Evolutionary conservation across 2,888 invertebrate species (phyloP).

Genomic region (Beris morrisii): DNA sequence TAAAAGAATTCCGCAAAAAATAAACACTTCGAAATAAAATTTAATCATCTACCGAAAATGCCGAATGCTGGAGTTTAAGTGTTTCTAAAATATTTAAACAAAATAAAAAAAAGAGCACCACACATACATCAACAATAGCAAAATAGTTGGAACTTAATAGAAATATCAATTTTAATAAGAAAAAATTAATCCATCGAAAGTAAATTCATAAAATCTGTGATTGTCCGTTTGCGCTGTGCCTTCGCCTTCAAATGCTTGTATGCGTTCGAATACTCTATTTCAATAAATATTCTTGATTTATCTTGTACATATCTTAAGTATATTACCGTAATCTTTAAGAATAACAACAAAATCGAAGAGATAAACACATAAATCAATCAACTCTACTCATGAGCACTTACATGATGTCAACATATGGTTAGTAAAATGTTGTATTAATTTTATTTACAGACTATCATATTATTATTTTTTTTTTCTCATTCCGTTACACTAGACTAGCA

Average conservation of each 20-base stretch:
- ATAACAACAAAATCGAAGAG: not conserved
- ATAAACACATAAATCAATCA: constrained; percentile 11
- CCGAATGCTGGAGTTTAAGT: constrained; percentile 11
- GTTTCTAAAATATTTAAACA: constrained; percentile 4
- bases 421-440: constrained; percentile 44
- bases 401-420: constrained; percentile 54
- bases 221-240: constrained; percentile 35
- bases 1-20: constrained; percentile 19
- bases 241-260: constrained; percentile 27
- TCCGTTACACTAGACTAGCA: not conserved
- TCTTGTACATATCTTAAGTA: constrained; percentile 8
- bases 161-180: too few species aligned
- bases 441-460: not conserved
- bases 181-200: constrained; percentile 11
- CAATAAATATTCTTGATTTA: constrained; percentile 15
- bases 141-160: constrained; percentile 4
- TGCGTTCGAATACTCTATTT: constrained; percentile 7
- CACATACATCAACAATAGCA: too few species aligned
- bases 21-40: constrained; percentile 16
- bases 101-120: too few species aligned
- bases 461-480: not conserved
- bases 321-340: not conserved
- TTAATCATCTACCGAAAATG: constrained; percentile 4
- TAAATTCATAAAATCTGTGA: constrained; percentile 35
- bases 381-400: constrained; percentile 49